These are phyloP conservation scores for Tigriopus californicus DNA, from an alignment of 2,888 invertebrate genomes.

Conservation along the genomic window DNA sequence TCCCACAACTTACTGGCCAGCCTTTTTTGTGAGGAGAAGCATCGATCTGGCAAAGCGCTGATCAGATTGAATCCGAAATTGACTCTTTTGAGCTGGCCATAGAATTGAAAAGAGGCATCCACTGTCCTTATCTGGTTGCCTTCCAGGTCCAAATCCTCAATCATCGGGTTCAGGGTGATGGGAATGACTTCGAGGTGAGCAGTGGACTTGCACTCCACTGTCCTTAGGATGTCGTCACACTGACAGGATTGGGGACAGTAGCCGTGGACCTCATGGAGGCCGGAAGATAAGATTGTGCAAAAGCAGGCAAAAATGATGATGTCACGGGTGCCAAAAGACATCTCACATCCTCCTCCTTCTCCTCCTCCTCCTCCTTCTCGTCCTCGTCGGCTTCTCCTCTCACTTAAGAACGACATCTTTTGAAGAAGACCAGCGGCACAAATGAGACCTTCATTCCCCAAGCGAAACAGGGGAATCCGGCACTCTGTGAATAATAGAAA, in stretches of 20 bases:
- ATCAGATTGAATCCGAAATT: conserved; percentile 1
- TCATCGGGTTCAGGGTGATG: conserved; percentile 1
- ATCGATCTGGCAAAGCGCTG: not conserved
- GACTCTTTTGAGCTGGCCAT: not conserved
- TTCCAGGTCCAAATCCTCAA: not conserved
- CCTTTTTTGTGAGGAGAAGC: not conserved
- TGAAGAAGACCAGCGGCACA: too few species aligned
- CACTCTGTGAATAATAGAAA: too few species aligned
- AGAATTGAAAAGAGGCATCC: conserved; percentile 11
- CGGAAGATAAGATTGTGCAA: not conserved
- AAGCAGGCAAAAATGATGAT: not conserved
- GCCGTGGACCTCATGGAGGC: not conserved
- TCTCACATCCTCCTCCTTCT: too few species aligned
- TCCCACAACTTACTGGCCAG: not conserved
- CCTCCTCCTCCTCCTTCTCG: too few species aligned
- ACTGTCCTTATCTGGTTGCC: not conserved
- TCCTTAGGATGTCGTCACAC: not conserved
- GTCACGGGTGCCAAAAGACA: too few species aligned
- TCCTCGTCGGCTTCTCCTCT: too few species aligned
- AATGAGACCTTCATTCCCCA: too few species aligned
- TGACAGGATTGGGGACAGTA: not conserved
- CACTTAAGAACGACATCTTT: too few species aligned
- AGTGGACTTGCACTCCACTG: not conserved
- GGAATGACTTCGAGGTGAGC: conserved; percentile 2
- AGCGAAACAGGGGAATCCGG: too few species aligned